These are phyloP conservation scores for Tupiocoris notatus DNA, from an alignment of 2,888 invertebrate species.

Conservation along the genomic window DNA sequence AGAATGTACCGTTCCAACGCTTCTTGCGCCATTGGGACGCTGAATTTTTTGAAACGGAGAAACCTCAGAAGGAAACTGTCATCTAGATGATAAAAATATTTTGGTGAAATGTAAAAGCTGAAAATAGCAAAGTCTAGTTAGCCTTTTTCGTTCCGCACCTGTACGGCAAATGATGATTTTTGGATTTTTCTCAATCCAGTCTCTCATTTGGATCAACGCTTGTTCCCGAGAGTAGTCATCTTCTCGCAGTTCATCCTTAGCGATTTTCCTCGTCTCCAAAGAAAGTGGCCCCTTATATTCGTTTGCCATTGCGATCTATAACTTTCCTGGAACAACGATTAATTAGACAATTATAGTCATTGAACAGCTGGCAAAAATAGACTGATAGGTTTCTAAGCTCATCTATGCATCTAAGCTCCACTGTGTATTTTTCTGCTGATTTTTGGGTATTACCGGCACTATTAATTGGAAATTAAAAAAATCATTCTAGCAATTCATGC, in stretches of 20 bases:
- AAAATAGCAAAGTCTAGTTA: neutral
- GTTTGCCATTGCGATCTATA: conserved; percentile 23
- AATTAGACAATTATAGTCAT: too few relatives aligned
- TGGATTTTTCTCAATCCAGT: conserved; percentile 81
- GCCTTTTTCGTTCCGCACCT: conserved; percentile 55
- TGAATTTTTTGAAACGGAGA: conserved; percentile 74
- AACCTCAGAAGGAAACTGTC: conserved; percentile 74
- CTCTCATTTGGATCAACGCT: conserved; percentile 72
- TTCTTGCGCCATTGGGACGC: conserved; percentile 75
- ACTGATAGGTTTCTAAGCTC: too few relatives aligned
- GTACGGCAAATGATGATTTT: conserved; percentile 78
- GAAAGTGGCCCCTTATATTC: conserved; percentile 54
- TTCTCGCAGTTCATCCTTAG: conserved; percentile 74
- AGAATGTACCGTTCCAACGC: conserved; percentile 84
- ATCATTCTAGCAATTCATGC: too few relatives aligned
- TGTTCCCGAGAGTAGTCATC: conserved; percentile 73
- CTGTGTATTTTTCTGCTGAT: too few relatives aligned
- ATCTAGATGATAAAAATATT: conserved; percentile 58
- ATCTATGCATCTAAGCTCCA: too few relatives aligned
- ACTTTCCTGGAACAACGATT: too few relatives aligned
- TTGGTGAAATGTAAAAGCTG: neutral
- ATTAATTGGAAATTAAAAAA: too few relatives aligned
- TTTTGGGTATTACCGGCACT: too few relatives aligned
- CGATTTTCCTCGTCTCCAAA: conserved; percentile 62
- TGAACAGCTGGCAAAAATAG: too few relatives aligned